Conservation (phyloP, 2,888 invertebrate species). For the Drosophila austrosaltans region DNA sequence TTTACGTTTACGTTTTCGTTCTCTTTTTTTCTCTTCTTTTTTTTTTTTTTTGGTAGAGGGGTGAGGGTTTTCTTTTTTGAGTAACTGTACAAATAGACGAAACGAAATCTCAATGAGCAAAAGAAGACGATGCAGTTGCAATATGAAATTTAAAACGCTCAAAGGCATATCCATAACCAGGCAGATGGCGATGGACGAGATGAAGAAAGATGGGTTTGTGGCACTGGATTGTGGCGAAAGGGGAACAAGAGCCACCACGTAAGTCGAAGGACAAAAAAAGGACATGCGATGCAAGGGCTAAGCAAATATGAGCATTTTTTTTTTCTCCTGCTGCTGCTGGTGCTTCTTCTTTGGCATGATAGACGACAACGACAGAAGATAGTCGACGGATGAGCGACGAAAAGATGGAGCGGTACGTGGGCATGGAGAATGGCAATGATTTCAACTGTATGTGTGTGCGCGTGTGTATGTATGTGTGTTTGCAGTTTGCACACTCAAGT, state of each 20-base stretch:
- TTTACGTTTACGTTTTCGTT: background rate
- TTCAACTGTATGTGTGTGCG: slow-evolving; percentile 29
- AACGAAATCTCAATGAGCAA: slow-evolving; percentile 42
- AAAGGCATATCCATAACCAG: slow-evolving; percentile 78
- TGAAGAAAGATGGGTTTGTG: too few species aligned
- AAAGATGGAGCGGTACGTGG: slow-evolving; percentile 20
- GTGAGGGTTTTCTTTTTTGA: slow-evolving; percentile 8
- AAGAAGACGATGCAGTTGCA: slow-evolving; percentile 66
- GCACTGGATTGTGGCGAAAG: background rate
- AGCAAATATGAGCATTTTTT: slow-evolving; percentile 74
- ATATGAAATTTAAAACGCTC: slow-evolving; percentile 80
- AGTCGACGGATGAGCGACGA: slow-evolving; percentile 16
- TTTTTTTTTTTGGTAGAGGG: background rate
- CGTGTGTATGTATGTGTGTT: slow-evolving; percentile 32
- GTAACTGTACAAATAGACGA: slow-evolving; percentile 47
- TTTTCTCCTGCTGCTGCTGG: slow-evolving; percentile 14
- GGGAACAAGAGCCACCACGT: slow-evolving; percentile 40
- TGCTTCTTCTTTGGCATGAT: slow-evolving; percentile 51
- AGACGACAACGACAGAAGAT: slow-evolving; percentile 63
- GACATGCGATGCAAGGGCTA: slow-evolving; percentile 66
- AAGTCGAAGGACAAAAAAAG: slow-evolving; percentile 78
- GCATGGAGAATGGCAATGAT: slow-evolving; percentile 48
- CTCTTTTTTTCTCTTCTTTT: background rate
- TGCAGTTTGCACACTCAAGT: slow-evolving; percentile 56
- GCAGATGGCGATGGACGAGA: slow-evolving; percentile 22